Base-by-base conservation (phyloP, 2,888 invertebrate species). In the Mimachlamys varia region DNA sequence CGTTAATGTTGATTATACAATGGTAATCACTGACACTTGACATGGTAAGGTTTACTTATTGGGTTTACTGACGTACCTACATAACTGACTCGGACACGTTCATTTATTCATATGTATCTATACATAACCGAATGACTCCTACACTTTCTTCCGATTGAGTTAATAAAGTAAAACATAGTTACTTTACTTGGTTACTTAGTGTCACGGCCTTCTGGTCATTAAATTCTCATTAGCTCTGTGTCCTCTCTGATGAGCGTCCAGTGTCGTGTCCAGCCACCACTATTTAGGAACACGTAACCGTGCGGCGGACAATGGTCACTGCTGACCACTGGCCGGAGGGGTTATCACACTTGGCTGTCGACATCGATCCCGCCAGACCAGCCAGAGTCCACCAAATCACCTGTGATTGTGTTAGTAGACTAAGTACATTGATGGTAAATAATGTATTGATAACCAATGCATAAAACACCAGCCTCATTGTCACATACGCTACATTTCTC, bases 161-260 rank as follows among this genome's bases (percentile, higher is more conserved):
- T 76, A 76, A 27, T 33, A 62, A 22, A 76, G 10, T 33, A 76
- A 76, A 76, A 76, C 76, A 76, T 33, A 33, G 76, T 12, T 10
- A 3, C 58, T n/a, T 62, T 62, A 62, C 27, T 13, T 27, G 1
- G 7, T 76, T 76, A 76, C 76, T 76, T 76, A 76, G 76, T 76
- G 76, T 76, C 76, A 76, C 19, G 12, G 12, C 7, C 76, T 76
- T 27, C 33, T 76, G 33, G 10, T 33, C 76, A 76, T 76, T 76
- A 76, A 76, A 33, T 76, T 76, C 76, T 76, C 76, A 76, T 76
- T 76, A 76, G 76, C 27, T 27, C 76, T 33, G 33, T 76, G 62
- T 7, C 62, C 5, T 53, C 53, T 53, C 5, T 53, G 53, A 17
- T 44, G 44, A 53, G 53, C 15, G 53, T 13, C 17, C n/a, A n/a